These are phyloP conservation scores for Drosophila infuscata DNA, from an alignment of 2,888 invertebrate genomes.

Conservation along the genomic window DNA sequence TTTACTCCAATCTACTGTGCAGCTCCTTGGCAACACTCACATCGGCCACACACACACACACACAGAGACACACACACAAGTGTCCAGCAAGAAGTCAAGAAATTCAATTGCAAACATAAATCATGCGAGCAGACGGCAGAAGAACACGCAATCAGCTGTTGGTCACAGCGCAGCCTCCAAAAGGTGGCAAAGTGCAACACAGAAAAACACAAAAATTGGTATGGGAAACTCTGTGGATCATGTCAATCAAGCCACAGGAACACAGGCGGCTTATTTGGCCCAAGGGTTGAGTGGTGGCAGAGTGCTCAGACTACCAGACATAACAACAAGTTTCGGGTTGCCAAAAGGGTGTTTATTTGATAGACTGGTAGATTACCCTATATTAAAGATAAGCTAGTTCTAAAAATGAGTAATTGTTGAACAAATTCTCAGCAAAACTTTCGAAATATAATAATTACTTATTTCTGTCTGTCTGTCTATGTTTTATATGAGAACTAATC, in stretches of 20 bases:
- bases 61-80: slow-evolving; percentile 46
- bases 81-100: slow-evolving; percentile 70
- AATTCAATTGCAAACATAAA: slow-evolving; percentile 77
- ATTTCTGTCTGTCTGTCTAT: too few relatives aligned
- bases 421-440: neutral
- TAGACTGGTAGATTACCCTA: slow-evolving; percentile 6
- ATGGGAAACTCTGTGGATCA: slow-evolving; percentile 41
- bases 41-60: slow-evolving; percentile 20
- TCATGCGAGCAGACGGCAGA: slow-evolving; percentile 60
- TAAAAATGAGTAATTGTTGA: neutral
- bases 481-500: neutral
- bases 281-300: slow-evolving; percentile 28
- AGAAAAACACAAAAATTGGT: neutral
- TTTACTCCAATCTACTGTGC: slow-evolving; percentile 63
- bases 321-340: slow-evolving; percentile 17
- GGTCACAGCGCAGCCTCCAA: slow-evolving; percentile 51
- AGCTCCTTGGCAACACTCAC: slow-evolving; percentile 27
- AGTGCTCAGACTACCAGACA: slow-evolving; percentile 17
- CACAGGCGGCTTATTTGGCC: slow-evolving; percentile 23
- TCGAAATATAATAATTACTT: too few relatives aligned
- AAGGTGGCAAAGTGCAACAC: neutral
- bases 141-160: slow-evolving; percentile 76
- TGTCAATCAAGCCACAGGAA: slow-evolving; percentile 72
- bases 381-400: neutral
- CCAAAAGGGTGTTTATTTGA: neutral